Base-by-base conservation (phyloP, 2,797 vertebrate species). In the Sebastes itinus region DNA sequence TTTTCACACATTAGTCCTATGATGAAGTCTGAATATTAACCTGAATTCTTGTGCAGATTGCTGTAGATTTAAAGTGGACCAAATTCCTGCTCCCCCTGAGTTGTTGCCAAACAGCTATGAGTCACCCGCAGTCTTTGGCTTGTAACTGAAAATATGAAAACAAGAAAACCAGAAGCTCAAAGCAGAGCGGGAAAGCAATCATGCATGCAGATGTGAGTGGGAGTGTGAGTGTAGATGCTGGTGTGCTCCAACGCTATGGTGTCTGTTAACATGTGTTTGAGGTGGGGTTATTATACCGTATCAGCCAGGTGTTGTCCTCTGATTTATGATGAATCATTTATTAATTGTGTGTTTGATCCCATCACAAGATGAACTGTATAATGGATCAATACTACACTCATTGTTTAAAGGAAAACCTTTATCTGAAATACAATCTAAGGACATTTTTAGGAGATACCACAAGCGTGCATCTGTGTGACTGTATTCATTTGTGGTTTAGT, bases 71-170 rank as follows among this genome's bases (percentile, higher is more conserved):
- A 35, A 82, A 55, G 33, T 56, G 27, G 77, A 75, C 81, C 62
- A 64, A 33, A 84, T 88, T 85, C 70, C 73, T 79, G 80, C 61
- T 78, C 67, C 25, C 46, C 74, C 70, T 52, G 60, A 84, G 64
- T 38, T 6, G 49, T 33, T 85, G 84, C 86, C 89, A 90, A 87
- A 89, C 61, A 28, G 64, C 59, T 9, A 30, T 90, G 89, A 91
- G 66, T 91, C 89, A 89, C 65, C 30, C 67, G 0, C 76, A 33
- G 65, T 59, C 68, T 18, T 74, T 77, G 84, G 81, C 88, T 81
- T 67, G 35, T 62, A 75, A 73, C 72, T 67, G 69, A 72, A 84
- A 80, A 83, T 81, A 68, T 75, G 42, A 85, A 88, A 83, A 85
- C 77, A 87, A 77, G 84, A 81, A 89, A 87, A 85, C 32, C 81